Base-by-base conservation (phyloP, 2,797 vertebrate species). In the Echeneis naucrates region DNA sequence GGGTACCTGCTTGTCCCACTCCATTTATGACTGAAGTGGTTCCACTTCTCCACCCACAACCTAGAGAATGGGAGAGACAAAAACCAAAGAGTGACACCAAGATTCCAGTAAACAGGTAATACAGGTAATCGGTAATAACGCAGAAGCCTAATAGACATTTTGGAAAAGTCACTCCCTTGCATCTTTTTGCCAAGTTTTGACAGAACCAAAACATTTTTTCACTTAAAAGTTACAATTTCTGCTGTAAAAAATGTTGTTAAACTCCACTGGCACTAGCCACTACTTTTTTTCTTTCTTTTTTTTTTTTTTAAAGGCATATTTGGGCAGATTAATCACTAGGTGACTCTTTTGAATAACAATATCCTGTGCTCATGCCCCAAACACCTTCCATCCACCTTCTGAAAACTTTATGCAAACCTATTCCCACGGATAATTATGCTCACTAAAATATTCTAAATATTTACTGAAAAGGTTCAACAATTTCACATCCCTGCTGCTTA, bases 21-120 rank as follows among this genome's bases (percentile, higher is more conserved):
- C 94, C 94, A 93, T 94, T 92, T 92, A 93, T 72, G 75, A 83
- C 66, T 70, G n/a, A 76, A 78, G 75, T 32, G 50, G 59, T 81
- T 80, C 56, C 65, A 76, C 81, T 78, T 84, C 77, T 77, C 66
- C 40, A 38, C 73, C 77, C 77, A 73, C 55, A 42, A 77, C 78
- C 90, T 92, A 42, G 33, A 79, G 30, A 63, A 47, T 62, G 13
- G 10, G 23, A 75, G 21, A 66, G 19, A 27, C 0, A 60, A 63
- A 68, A 68, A 65, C 55, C 13, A 78, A 63, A 65, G 8, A 51
- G 35, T 63, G 65, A 44, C 9, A 68, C 19, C 59, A 61, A 71
- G 33, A 67, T 44, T 60, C 16, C 44, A 40, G 67, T 61, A 65
- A 74, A 65, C 60, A 68, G 58, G 58, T 66, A 58, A 53, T 32